Evolutionary conservation across 2,888 invertebrate genomes (phyloP).

Genomic region (Drosophila helvetica): DNA sequence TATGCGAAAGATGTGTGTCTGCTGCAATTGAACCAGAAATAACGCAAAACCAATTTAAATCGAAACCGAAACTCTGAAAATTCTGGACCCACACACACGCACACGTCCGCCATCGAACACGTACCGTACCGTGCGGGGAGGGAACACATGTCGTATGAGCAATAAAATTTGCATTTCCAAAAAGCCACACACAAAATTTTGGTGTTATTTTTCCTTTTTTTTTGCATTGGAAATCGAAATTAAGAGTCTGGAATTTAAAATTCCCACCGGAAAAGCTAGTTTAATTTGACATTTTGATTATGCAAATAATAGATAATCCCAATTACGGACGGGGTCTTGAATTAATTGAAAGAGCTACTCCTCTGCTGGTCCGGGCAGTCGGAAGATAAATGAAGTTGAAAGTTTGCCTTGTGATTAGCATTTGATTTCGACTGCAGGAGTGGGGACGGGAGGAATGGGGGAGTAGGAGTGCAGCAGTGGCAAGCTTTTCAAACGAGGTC

Average conservation of each 20-base stretch:
- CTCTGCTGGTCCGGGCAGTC: background rate
- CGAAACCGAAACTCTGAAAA: constrained; percentile 22
- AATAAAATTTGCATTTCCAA: constrained; percentile 48
- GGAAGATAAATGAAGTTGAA: constrained; percentile 31
- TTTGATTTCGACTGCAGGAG: constrained; percentile 10
- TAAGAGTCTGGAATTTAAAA: constrained; percentile 16
- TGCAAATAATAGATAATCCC: constrained; percentile 65
- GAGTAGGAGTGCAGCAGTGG: background rate
- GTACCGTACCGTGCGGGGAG: constrained; percentile 6
- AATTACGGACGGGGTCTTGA: constrained; percentile 37
- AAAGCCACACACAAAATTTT: constrained; percentile 34
- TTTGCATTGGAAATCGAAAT: constrained; percentile 16
- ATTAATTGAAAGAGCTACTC: constrained; percentile 42
- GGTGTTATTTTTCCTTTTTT: constrained; percentile 15
- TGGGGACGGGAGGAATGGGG: background rate
- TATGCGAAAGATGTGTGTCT: background rate
- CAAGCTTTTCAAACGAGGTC: background rate
- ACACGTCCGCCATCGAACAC: constrained; percentile 16
- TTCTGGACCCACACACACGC: background rate
- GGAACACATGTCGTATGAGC: constrained; percentile 49
- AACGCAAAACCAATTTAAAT: constrained; percentile 49
- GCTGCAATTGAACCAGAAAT: constrained; percentile 22
- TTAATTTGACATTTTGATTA: constrained; percentile 64
- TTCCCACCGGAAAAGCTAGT: constrained; percentile 35
- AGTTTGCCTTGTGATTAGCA: constrained; percentile 46